A percentile compares a stretch with the other conserved stretches of the same genome.
Evolutionary conservation across 2,888 invertebrate species (phyloP).

Genomic region (Dolomedes plantarius): DNA sequence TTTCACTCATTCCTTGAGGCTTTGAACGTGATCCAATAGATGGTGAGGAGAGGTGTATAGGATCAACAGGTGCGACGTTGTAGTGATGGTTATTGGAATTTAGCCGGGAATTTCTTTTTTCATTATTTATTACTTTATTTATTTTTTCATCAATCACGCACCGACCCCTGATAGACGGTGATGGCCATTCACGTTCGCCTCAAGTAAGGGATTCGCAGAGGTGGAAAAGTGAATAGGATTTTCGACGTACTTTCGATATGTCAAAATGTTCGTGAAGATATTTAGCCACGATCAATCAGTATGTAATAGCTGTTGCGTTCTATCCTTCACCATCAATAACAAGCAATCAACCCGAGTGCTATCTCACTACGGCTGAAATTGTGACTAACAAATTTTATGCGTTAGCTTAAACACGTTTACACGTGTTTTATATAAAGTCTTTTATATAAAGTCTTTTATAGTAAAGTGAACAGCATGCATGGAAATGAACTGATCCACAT

Average conservation of each 20-base stretch:
- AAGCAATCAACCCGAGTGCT: neutral
- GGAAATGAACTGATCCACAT: no score
- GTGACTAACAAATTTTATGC: no score
- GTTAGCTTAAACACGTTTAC: no score
- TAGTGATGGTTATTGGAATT: conserved; percentile 33
- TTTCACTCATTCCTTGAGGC: conserved; percentile 7
- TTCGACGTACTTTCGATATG: neutral
- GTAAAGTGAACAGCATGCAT: no score
- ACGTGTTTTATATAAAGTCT: no score
- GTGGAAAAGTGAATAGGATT: neutral
- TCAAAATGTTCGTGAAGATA: neutral
- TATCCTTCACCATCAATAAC: neutral
- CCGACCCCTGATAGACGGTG: neutral
- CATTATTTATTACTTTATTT: conserved; percentile 25
- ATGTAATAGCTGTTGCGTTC: neutral
- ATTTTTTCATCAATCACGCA: conserved; percentile 15
- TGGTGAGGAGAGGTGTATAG: conserved; percentile 19
- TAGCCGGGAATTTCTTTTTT: conserved; percentile 15
- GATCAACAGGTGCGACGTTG: conserved; percentile 34
- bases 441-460: no score
- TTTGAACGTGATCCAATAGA: conserved; percentile 19
- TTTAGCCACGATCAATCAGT: neutral
- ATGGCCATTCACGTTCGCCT: neutral
- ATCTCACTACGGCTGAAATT: no score
- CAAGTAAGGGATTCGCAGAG: neutral